These are phyloP conservation scores for Parasteatoda lunata DNA, from an alignment of 2,888 invertebrate genomes.

Conservation along the genomic window DNA sequence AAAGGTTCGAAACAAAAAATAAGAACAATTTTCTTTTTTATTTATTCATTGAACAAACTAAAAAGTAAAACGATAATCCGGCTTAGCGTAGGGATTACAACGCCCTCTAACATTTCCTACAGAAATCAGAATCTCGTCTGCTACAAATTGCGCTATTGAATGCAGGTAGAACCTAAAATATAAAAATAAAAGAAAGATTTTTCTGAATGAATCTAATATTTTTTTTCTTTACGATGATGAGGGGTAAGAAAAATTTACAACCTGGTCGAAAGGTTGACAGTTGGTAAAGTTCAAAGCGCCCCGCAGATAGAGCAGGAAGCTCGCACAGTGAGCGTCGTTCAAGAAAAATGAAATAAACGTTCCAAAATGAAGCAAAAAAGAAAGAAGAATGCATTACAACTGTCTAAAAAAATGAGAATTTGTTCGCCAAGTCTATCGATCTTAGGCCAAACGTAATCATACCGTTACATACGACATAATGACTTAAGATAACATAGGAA, in stretches of 20 bases:
- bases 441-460: no score
- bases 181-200: constrained; percentile 4
- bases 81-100: not conserved
- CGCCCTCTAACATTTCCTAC: not conserved
- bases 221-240: constrained; percentile 23
- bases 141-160: not conserved
- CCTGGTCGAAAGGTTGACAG: constrained; percentile 67
- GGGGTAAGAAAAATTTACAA: constrained; percentile 49
- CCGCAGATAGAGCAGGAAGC: constrained; percentile 64
- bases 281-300: constrained; percentile 67
- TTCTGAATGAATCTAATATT: constrained; percentile 43
- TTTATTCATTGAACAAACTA: no score
- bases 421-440: no score
- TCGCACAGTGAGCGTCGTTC: constrained; percentile 52
- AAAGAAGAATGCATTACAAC: not conserved
- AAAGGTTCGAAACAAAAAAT: no score
- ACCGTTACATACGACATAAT: no score
- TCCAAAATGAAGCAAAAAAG: not conserved
- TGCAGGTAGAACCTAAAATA: not conserved
- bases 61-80: not conserved
- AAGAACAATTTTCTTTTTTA: no score
- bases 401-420: no score
- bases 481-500: no score
- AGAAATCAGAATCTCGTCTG: not conserved
- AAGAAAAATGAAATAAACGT: not conserved